A percentile compares a stretch with the other conserved stretches of the same genome.
Evolutionary conservation across 2,888 invertebrate genomes (phyloP).

Genomic region (Agrotis puta): DNA sequence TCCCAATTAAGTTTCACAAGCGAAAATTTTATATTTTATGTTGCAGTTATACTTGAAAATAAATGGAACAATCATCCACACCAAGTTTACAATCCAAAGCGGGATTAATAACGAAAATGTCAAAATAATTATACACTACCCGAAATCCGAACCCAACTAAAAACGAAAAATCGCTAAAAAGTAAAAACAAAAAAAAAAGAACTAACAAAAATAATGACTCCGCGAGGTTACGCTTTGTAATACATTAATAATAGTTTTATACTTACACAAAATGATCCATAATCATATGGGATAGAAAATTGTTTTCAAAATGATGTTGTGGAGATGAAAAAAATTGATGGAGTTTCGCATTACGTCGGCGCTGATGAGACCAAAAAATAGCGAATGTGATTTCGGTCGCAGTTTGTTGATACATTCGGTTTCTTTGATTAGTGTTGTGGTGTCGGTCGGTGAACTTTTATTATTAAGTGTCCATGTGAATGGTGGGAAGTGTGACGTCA

Average conservation of each 20-base stretch:
- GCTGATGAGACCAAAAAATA: constrained; percentile 86
- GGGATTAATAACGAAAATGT: constrained; percentile 62
- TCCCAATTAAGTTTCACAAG: constrained; percentile 5
- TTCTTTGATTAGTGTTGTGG: constrained; percentile 82
- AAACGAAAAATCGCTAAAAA: constrained; percentile 61
- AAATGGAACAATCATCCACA: constrained; percentile 32
- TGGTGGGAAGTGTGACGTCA: constrained; percentile 65
- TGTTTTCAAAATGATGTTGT: constrained; percentile 85
- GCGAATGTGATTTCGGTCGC: constrained; percentile 79
- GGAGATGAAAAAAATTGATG: constrained; percentile 83
- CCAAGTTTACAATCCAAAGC: constrained; percentile 37
- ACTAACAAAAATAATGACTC: constrained; percentile 76
- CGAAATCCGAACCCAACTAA: constrained; percentile 48
- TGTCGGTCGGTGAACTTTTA: constrained; percentile 60
- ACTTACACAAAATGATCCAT: constrained; percentile 86
- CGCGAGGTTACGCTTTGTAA: constrained; percentile 76
- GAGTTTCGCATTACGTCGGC: constrained; percentile 79
- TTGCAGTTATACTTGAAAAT: constrained; percentile 7
- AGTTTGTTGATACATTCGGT: constrained; percentile 73
- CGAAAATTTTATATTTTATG: constrained; percentile 1
- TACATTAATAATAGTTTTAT: constrained; percentile 89
- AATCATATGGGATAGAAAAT: constrained; percentile 90
- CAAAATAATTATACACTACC: constrained; percentile 62
- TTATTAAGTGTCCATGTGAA: constrained; percentile 59
- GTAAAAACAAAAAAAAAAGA: constrained; percentile 55